Percentiles rank a stretch among this genome's conserved stretches.
Conservation (phyloP, 2,113 vertebrate species). For the Eleginops maclovinus region DNA sequence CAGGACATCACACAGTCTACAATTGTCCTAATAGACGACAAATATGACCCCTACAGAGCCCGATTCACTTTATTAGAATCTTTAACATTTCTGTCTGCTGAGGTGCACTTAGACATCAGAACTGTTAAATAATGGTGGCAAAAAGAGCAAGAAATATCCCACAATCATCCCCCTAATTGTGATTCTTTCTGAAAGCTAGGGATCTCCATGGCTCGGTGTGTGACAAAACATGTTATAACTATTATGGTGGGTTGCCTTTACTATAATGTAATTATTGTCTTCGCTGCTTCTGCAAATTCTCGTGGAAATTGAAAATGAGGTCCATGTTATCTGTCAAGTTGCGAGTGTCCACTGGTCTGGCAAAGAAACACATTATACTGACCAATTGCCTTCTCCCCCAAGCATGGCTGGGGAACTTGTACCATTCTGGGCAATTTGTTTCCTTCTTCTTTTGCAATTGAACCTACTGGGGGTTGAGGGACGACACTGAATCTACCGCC, state of each 20-base stretch:
- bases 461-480: conserved; percentile 47
- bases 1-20: conserved; percentile 38
- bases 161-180: conserved; percentile 72
- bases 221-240: conserved; percentile 63
- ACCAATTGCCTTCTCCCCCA: conserved; percentile 68
- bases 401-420: conserved; percentile 64
- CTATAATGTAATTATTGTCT: conserved; percentile 66
- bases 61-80: conserved; percentile 64
- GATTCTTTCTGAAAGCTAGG: conserved; percentile 69
- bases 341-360: conserved; percentile 64
- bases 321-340: conserved; percentile 66
- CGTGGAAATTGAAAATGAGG: conserved; percentile 64
- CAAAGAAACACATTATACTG: conserved; percentile 73
- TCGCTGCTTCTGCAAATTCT: conserved; percentile 55
- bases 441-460: conserved; percentile 76
- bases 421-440: conserved; percentile 79
- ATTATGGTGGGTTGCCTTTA: conserved; percentile 46
- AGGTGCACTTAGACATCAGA: conserved; percentile 60
- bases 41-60: conserved; percentile 48
- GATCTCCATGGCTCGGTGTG: conserved; percentile 34
- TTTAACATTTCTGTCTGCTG: conserved; percentile 69
- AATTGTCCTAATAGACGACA: conserved; percentile 41
- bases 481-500: not conserved
- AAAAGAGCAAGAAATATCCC: conserved; percentile 31
- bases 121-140: conserved; percentile 40